Evolutionary conservation across 2,113 vertebrate species (phyloP).

Genomic region (Sylvia atricapilla): DNA sequence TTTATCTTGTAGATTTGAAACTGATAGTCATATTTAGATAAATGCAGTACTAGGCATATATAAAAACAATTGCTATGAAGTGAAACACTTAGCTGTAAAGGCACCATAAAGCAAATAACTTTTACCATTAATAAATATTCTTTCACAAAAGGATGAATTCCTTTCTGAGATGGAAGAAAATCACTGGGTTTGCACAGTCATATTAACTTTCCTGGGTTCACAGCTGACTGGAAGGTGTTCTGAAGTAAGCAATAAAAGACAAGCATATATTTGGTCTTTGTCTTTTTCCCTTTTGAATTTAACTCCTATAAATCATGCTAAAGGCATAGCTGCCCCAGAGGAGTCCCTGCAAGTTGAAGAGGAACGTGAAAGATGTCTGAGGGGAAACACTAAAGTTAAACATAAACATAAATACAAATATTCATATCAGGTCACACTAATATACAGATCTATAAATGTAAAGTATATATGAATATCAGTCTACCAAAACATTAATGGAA

Average conservation of each 20-base stretch:
- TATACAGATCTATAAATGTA: neutral
- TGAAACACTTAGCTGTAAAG: neutral
- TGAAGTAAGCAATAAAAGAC: neutral
- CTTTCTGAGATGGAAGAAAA: neutral
- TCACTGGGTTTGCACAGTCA: neutral
- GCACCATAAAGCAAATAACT: neutral
- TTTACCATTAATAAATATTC: neutral
- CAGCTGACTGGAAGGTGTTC: neutral
- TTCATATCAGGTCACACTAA: neutral
- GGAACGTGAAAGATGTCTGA: neutral
- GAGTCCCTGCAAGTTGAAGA: neutral
- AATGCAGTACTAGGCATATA: neutral
- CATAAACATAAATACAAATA: neutral
- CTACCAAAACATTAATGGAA: neutral
- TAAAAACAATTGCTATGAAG: neutral
- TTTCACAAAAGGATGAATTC: neutral
- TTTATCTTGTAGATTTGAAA: neutral
- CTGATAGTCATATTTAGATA: neutral
- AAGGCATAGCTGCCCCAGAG: neutral
- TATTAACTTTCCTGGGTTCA: neutral
- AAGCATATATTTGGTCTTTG: neutral
- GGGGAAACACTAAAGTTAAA: neutral
- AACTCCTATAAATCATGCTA: neutral
- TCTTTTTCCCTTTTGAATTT: neutral
- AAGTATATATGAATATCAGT: neutral